Conservation (phyloP, 1,140 invertebrate genomes). For the Nomia melanderi region DNA sequence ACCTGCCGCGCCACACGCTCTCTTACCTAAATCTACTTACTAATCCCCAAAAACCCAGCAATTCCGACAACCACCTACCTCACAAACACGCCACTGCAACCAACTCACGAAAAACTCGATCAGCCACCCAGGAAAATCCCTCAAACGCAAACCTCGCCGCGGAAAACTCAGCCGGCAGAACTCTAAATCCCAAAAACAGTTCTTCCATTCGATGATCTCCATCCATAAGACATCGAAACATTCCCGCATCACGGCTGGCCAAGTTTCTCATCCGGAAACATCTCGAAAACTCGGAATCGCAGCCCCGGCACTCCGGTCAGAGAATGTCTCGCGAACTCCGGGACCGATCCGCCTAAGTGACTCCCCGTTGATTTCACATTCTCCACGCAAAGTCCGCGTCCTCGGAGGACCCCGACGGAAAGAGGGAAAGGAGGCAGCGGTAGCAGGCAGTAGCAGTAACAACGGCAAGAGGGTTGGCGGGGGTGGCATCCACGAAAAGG, state of each 20-base stretch:
- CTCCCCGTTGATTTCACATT: conserved; percentile 2
- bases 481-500: conserved; percentile 52
- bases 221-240: neutral
- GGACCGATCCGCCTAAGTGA: neutral
- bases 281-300: neutral
- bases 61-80: no score
- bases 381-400: conserved; percentile 1
- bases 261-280: neutral
- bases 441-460: no score
- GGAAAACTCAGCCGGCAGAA: neutral
- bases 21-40: no score
- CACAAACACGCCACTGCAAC: no score
- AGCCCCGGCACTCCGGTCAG: neutral
- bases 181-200: neutral
- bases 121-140: no score
- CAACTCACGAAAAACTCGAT: no score
- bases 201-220: neutral
- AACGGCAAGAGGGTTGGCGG: neutral
- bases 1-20: no score
- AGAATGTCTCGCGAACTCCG: conserved; percentile 16
- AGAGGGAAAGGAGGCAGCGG: no score
- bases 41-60: no score
- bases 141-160: no score
- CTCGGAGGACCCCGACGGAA: neutral
- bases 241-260: neutral